Base-by-base conservation (phyloP, 2,888 invertebrate species). In the Prosapia bicincta region DNA sequence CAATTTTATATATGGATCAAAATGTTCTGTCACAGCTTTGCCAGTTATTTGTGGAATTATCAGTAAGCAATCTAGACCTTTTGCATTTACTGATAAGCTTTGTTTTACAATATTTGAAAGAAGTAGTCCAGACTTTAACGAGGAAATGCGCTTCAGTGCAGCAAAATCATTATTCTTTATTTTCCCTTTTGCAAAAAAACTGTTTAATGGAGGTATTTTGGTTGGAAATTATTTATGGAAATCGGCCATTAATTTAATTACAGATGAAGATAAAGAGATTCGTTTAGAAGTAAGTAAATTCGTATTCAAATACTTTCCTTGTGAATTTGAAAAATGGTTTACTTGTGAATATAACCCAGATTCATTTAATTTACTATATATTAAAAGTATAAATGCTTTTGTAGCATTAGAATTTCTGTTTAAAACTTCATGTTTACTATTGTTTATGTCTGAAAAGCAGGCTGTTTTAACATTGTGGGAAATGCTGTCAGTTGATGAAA, bases 221-320 rank as follows among this genome's bases (percentile, higher is more conserved):
- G 20, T 71, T 67, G 71, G 72, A 25, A n/a, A 24, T 7, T 68
- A 65, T 67, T 1, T 78, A 2, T 78, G 78, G 78, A 43, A 75
- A 32, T 23, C 73, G 32, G 30, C 72, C 26, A 43, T 78, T 3
- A 65, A 71, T 20, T 71, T 76, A 38, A 38, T 78, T 15, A 76
- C 74, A 76, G 78, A 78, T 32, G 78, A 78, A 72, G 72, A 72
- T 24, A 30, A 26, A 10, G 32, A 76, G 28, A 67, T 78, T 20
- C 25, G 78, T n/a, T 70, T 70, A 67, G 76, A 78, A 28, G 38
- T 70, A 10, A 76, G 76, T 67, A 72, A 71, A 66, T 78, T 72
- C 75, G 72, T 78, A 5, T 54, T 54, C 3, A 54, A 10, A 20
- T 10, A 3, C 20, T 20, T 54, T 3, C n/a, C 3, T 2, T 10